phyloP scores from a whole-genome alignment of 2,888 invertebrate species.

The Micoletzkya japonica region DNA sequence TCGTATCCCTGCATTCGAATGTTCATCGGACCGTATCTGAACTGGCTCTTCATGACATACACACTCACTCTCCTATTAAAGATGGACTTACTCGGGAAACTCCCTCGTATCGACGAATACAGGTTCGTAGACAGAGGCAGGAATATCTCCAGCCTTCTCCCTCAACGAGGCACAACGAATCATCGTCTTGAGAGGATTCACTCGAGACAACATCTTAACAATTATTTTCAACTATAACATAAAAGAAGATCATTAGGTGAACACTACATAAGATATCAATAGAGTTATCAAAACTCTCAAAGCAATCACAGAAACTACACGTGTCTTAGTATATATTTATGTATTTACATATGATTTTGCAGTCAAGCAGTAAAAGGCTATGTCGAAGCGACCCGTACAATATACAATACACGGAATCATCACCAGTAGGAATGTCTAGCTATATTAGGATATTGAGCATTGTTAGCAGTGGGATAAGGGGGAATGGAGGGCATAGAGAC shows the following conservation, averaged over 20 bases:
- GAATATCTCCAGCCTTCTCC: conserved; percentile 33
- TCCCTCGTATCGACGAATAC: conserved; percentile 45
- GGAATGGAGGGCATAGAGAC: conserved; percentile 19
- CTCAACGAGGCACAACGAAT: conserved; percentile 39
- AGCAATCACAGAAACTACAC: too few species aligned
- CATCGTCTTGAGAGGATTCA: not conserved
- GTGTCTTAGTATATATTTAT: too few species aligned
- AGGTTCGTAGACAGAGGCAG: conserved; percentile 49
- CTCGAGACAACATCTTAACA: conserved; percentile 12
- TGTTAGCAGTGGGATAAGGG: too few species aligned
- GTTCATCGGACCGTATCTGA: conserved; percentile 46
- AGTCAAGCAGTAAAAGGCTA: too few species aligned
- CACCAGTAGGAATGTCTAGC: conserved; percentile 25
- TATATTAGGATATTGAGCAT: conserved; percentile 22
- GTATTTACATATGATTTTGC: too few species aligned
- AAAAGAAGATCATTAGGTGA: too few species aligned
- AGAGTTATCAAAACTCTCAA: too few species aligned
- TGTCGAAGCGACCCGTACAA: too few species aligned
- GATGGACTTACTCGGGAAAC: conserved; percentile 48
- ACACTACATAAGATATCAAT: too few species aligned
- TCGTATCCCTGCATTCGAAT: conserved; percentile 56
- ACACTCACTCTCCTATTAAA: not conserved
- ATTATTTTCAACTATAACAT: not conserved
- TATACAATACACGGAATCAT: too few species aligned
- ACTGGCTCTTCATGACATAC: conserved; percentile 4